Evolutionary conservation across 2,888 invertebrate genomes (phyloP), one percentile per base, ranked within the genome.

Genomic region (Temnothorax rugatulus): DNA sequence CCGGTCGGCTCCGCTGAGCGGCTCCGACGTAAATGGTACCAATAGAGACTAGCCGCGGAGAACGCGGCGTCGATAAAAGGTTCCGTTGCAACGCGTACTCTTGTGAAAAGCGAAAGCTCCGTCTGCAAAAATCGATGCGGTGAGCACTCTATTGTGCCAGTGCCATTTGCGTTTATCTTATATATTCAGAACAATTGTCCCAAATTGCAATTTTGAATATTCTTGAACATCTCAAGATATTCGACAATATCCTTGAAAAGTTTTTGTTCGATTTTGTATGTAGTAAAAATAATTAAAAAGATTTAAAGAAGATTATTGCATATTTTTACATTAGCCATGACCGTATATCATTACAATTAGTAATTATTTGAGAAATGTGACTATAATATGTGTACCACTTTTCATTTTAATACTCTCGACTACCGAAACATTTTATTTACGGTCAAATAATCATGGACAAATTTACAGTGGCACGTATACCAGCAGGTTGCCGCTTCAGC

Each of bases 11-110:
- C 61, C 74, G 87, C 66, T 81, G 50, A 75, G 71, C 21, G 21
- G 81, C 84, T 44, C 61, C 66, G 81, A 77, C 86, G 86, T 87
- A 89, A 90, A 90, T 89, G 90, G 88, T 84, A 85, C 86, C 85
- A 81, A 84, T 69, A 75, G 38, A 59, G 81, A 63, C 76, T 76
- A 59, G 47, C 74, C 44, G 21, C 44, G 61, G 73, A 54, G 59
- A 59, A 73, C 47, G 25, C 52, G 59, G 68, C 54, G 18, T 15
- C 77, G 86, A 86, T 88, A 86, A 89, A 86, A 84, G 57, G 66
- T 63, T 73, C 57, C 47, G 57, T 52, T 54, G 41, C 34, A 54
- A 34, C 54, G 61, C 44, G 61, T 41, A 63, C 57, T 63, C 76
- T 34, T 76, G 59, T 79, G 73, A 79, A 73, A 81, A 34, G 47